phyloP scores from a whole-genome alignment of 2,113 vertebrate genomes.

The Bos indicus region DNA sequence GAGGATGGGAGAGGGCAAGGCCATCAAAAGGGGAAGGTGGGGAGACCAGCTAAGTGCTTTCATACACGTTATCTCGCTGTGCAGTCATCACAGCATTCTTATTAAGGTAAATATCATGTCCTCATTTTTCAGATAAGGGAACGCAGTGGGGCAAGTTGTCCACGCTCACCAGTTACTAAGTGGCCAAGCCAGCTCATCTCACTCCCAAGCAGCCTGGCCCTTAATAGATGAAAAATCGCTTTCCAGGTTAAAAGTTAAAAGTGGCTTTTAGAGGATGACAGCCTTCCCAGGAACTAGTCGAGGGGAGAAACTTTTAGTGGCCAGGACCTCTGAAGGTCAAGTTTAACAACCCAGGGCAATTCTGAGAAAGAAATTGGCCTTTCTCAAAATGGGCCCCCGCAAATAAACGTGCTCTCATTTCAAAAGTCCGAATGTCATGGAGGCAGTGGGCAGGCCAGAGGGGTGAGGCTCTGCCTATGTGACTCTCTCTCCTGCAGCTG shows the following conservation, averaged over 20 bases:
- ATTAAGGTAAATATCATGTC: not conserved
- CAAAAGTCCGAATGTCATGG: not conserved
- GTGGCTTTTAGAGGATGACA: not conserved
- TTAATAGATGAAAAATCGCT: not conserved
- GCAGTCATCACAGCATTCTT: not conserved
- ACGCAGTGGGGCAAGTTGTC: not conserved
- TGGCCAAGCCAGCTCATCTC: not conserved
- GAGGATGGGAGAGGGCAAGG: not conserved
- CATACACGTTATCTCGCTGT: rapidly evolving
- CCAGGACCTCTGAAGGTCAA: not conserved
- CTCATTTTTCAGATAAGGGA: not conserved
- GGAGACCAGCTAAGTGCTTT: not conserved
- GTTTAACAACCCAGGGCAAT: not conserved
- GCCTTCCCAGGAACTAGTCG: not conserved
- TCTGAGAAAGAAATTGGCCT: not conserved
- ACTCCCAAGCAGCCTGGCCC: not conserved
- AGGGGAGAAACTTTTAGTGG: not conserved
- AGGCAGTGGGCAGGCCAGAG: not conserved
- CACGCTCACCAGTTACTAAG: not conserved
- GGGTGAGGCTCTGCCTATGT: rapidly evolving
- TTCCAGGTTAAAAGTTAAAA: not conserved
- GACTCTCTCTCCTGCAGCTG: not conserved
- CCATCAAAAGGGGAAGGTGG: rapidly evolving
- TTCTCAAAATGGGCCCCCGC: not conserved
- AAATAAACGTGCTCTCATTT: not conserved